These are phyloP conservation scores for Benitochromis conjunctus DNA, from an alignment of 2,113 vertebrate species.

Conservation along the genomic window DNA sequence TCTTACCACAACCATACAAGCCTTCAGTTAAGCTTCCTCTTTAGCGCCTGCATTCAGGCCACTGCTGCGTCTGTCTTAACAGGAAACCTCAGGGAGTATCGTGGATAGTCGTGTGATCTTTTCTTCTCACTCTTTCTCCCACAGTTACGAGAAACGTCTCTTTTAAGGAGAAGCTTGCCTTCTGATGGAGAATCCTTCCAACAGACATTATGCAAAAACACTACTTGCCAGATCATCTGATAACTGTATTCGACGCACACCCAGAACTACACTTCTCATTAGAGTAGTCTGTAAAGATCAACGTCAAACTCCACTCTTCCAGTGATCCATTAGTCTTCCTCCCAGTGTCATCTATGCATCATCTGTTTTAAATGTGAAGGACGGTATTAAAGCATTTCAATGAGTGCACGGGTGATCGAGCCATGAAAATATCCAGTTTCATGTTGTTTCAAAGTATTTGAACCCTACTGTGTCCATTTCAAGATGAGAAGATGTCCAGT, in stretches of 20 bases:
- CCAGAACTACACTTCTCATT: not conserved
- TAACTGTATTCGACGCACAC: not conserved
- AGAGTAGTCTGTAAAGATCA: not conserved
- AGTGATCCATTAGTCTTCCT: slow-evolving; percentile 54
- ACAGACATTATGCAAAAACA: slow-evolving; percentile 24
- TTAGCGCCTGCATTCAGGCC: not conserved
- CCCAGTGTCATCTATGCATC: slow-evolving; percentile 53
- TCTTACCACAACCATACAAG: not conserved
- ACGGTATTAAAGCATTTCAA: slow-evolving; percentile 10
- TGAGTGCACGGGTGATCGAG: slow-evolving; percentile 6
- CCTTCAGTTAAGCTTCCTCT: slow-evolving; percentile 28
- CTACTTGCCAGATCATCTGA: not conserved
- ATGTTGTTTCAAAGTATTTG: not conserved
- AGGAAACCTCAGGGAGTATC: slow-evolving; percentile 10
- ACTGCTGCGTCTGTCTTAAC: not conserved
- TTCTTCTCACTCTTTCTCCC: not conserved
- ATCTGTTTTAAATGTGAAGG: not conserved
- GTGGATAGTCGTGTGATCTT: not conserved
- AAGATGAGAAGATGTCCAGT: not conserved
- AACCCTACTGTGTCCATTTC: slow-evolving; percentile 1
- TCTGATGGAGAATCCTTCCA: not conserved
- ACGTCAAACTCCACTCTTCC: not conserved
- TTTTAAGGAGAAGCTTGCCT: slow-evolving; percentile 75
- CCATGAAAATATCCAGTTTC: not conserved
- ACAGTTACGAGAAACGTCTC: slow-evolving; percentile 94